phyloP scores from a whole-genome alignment of 1,140 invertebrate genomes.

The Bombus terrestris region DNA sequence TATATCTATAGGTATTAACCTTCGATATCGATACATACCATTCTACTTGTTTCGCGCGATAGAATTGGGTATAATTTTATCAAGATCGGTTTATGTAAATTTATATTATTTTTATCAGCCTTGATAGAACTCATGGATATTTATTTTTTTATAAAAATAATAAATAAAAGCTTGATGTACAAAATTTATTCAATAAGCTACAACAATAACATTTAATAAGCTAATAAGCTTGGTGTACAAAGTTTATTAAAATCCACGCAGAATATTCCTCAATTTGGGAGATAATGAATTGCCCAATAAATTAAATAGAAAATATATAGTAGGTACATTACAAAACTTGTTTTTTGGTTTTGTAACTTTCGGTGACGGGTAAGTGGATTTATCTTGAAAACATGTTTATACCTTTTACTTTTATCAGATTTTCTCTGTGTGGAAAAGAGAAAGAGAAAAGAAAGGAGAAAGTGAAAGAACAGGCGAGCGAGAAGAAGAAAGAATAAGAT shows the following conservation, averaged over 20 bases:
- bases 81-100: neutral
- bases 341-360: neutral
- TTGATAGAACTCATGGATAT: neutral
- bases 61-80: neutral
- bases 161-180: too few species aligned
- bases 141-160: neutral
- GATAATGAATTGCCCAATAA: too few species aligned
- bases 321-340: neutral
- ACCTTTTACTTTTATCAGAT: neutral
- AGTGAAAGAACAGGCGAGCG: neutral
- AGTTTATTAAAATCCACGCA: too few species aligned
- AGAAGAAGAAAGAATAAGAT: constrained; percentile 21
- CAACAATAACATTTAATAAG: too few species aligned
- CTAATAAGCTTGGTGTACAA: too few species aligned
- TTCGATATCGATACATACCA: neutral
- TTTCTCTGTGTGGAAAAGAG: neutral
- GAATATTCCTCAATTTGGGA: too few species aligned
- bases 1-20: neutral
- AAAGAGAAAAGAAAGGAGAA: neutral
- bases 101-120: neutral
- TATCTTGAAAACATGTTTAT: neutral
- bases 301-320: neutral
- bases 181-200: too few species aligned
- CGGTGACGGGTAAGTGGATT: neutral
- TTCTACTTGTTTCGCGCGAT: neutral